These are phyloP conservation scores for Tokudaia muenninki DNA, from an alignment of 2,797 vertebrate genomes.

Conservation along the genomic window DNA sequence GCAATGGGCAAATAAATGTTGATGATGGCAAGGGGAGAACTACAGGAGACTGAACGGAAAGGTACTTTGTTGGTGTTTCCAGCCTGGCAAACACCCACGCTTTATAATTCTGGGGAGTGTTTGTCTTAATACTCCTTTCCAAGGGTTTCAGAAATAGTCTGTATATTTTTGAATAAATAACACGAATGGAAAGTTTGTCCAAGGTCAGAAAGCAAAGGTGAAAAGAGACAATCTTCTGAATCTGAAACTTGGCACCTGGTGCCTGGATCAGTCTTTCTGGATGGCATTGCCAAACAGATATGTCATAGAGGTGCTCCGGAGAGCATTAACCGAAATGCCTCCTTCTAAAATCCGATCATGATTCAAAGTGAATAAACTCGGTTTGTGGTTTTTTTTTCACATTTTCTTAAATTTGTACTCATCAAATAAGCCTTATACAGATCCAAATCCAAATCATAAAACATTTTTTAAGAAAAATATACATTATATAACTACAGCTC, in stretches of 20 bases:
- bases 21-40: neutral
- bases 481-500: slow-evolving; percentile 42
- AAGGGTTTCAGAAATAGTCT: slow-evolving; percentile 16
- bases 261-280: neutral
- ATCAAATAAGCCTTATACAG: slow-evolving; percentile 19
- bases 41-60: neutral
- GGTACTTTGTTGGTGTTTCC: neutral
- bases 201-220: neutral
- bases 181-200: neutral
- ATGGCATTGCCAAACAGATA: neutral
- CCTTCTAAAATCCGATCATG: neutral
- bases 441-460: slow-evolving; percentile 4
- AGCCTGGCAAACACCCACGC: neutral
- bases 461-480: slow-evolving; percentile 53
- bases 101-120: neutral
- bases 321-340: neutral
- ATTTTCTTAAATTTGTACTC: slow-evolving; percentile 6
- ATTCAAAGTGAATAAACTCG: slow-evolving; percentile 32
- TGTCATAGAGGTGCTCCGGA: neutral
- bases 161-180: neutral
- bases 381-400: slow-evolving; percentile 40
- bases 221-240: neutral
- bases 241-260: neutral
- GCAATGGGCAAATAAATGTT: neutral
- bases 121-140: neutral